Base-by-base conservation (phyloP, 2,113 vertebrate species). In the Microtus pennsylvanicus region DNA sequence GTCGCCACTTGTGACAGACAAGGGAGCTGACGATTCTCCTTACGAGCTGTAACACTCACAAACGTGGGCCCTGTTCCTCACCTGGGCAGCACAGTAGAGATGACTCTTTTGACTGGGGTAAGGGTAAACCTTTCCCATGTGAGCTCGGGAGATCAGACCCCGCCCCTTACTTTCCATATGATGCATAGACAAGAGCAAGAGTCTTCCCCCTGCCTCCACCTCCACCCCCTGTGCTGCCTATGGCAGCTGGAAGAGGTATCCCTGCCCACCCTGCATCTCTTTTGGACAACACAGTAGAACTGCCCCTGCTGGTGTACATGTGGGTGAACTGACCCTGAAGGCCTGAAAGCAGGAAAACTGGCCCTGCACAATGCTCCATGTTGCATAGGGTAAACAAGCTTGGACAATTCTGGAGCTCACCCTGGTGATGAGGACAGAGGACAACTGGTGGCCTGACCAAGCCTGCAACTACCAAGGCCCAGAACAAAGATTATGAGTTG, bases 91-190 rank as follows among this genome's bases (percentile, higher is more conserved):
- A 21, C 7, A 72, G 17, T 72, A 38, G 35, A 38, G 17, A 35
- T 72, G 70, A 72, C 7, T 7, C 3, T 72, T 8, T 38, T 21
- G 70, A 16, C 3, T 72, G 35, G 35, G 7, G 6, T 21, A 19
- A n/a, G 17, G 7, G 35, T 72, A 7, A 72, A 72, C 17, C 19
- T 8, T 17, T 19, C 7, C 3, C 17, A 38, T 10, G 7, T 72
- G 17, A 21, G 70, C 35, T 19, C 4, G 0, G 35, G 35, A n/a
- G 17, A 72, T 38, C 35, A 4, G 70, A 4, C 7, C 70, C n/a
- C 0, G 0, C 17, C 35, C 35, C 7, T n/a, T 72, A 72, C 9
- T 3, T 72, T 17, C 5, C 65, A 69, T 30, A 13, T 33, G 22
- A 28, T 67, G 12, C 65, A 67, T 33, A 13, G 30, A 69, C 28